Percentiles rank a stretch among this genome's conserved stretches.
Evolutionary conservation across 2,113 vertebrate genomes (phyloP).

Genomic region (Stomatorhinus ivindoensis): DNA sequence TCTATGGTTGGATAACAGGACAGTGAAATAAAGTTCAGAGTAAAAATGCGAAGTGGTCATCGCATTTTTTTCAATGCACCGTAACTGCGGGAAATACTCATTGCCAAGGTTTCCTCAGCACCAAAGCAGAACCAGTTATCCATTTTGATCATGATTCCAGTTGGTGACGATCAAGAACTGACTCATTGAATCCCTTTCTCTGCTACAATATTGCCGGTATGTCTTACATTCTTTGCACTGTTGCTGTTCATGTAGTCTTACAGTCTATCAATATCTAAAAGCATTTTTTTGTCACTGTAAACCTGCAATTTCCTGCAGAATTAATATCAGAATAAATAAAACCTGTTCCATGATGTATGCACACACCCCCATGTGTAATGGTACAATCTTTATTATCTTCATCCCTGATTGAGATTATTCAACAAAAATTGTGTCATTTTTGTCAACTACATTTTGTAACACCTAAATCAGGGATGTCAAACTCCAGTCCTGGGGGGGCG

Average conservation of each 20-base stretch:
- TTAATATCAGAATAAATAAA: background rate
- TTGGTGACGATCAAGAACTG: background rate
- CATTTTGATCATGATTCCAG: background rate
- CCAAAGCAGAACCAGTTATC: background rate
- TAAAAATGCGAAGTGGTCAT: background rate
- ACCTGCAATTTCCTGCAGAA: background rate
- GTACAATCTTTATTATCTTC: background rate
- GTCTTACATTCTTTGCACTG: background rate
- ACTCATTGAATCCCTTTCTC: background rate
- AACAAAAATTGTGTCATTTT: background rate
- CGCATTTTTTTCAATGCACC: background rate
- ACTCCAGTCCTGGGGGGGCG: too few species aligned
- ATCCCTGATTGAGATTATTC: background rate
- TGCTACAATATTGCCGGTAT: background rate
- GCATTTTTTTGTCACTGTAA: background rate
- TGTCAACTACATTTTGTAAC: background rate
- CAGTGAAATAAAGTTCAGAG: background rate
- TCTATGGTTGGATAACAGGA: background rate
- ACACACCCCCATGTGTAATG: background rate
- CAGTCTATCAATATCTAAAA: background rate
- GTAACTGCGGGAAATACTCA: background rate
- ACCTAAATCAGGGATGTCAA: background rate
- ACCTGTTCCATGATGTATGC: background rate
- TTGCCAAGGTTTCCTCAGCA: background rate
- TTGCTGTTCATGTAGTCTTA: background rate